A percentile compares a stretch with the other conserved stretches of the same genome.
Conservation (phyloP, 2,888 invertebrate species). For the Coelinius sp. region DNA sequence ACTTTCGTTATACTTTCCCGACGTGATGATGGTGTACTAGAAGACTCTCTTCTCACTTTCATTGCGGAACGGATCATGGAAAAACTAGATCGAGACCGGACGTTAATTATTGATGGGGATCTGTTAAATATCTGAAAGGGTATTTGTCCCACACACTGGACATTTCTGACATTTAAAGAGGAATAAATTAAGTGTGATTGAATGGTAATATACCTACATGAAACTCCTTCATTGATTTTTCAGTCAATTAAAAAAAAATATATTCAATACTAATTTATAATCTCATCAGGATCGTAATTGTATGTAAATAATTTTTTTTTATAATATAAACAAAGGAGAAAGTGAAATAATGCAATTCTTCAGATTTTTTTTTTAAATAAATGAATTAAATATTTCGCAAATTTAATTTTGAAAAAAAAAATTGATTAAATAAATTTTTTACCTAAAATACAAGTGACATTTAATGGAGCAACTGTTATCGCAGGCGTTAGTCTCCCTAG, state of each 20-base stretch:
- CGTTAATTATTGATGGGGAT: constrained; percentile 30
- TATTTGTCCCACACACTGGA: background rate
- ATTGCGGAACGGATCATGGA: constrained; percentile 54
- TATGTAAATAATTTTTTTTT: constrained; percentile 9
- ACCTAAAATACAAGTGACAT: too few species aligned
- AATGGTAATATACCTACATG: constrained; percentile 8
- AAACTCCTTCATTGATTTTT: constrained; percentile 19
- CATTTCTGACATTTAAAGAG: constrained; percentile 15
- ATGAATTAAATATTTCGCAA: background rate
- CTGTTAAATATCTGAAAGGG: background rate
- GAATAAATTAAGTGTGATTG: background rate
- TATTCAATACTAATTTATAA: background rate
- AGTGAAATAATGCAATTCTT: background rate
- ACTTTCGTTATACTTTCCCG: constrained; percentile 69
- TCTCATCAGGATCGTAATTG: constrained; percentile 20
- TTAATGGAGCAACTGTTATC: too few species aligned
- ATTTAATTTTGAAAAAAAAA: too few species aligned
- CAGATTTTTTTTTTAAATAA: background rate
- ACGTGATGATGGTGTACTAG: constrained; percentile 61
- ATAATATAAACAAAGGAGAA: background rate
- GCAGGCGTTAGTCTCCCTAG: too few species aligned
- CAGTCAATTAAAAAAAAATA: background rate
- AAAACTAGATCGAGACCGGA: constrained; percentile 63
- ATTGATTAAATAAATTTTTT: too few species aligned
- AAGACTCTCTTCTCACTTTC: constrained; percentile 68